Conservation (phyloP, 2,888 invertebrate genomes). For the Dasypogon diadema region DNA sequence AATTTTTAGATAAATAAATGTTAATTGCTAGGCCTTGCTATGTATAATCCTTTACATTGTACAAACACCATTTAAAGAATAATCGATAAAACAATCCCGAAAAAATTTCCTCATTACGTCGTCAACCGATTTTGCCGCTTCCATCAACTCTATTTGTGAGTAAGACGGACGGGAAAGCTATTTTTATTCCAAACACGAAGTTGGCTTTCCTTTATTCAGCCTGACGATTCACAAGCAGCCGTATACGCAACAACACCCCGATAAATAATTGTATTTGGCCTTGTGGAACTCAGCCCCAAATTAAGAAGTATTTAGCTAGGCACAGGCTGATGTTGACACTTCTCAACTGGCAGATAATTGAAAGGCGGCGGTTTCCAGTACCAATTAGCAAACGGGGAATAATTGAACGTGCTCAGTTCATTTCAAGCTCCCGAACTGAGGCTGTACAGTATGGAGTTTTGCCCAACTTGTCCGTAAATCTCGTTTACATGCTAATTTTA, state of each 20-base stretch:
- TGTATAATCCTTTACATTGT: too few species aligned
- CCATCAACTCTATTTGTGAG: too few species aligned
- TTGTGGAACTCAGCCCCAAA: slow-evolving; percentile 5
- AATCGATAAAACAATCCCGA: too few species aligned
- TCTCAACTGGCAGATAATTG: not conserved
- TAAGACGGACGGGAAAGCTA: too few species aligned
- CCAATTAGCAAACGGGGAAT: slow-evolving; percentile 23
- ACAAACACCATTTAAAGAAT: too few species aligned
- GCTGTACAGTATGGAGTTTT: too few species aligned
- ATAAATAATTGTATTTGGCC: not conserved
- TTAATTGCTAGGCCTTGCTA: too few species aligned
- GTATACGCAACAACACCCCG: not conserved
- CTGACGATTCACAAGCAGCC: not conserved
- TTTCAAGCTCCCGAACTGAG: not conserved
- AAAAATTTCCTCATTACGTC: too few species aligned
- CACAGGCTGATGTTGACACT: slow-evolving; percentile 10
- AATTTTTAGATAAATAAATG: too few species aligned
- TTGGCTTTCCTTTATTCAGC: not conserved
- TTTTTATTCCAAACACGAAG: slow-evolving; percentile 28
- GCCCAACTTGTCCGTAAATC: not conserved
- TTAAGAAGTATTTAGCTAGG: slow-evolving; percentile 23
- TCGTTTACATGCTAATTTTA: slow-evolving; percentile 16
- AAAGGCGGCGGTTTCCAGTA: slow-evolving; percentile 16
- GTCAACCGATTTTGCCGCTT: too few species aligned
- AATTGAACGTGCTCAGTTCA: slow-evolving; percentile 36